Evolutionary conservation across 2,113 vertebrate species (phyloP).

Genomic region (Hemicordylus capensis): DNA sequence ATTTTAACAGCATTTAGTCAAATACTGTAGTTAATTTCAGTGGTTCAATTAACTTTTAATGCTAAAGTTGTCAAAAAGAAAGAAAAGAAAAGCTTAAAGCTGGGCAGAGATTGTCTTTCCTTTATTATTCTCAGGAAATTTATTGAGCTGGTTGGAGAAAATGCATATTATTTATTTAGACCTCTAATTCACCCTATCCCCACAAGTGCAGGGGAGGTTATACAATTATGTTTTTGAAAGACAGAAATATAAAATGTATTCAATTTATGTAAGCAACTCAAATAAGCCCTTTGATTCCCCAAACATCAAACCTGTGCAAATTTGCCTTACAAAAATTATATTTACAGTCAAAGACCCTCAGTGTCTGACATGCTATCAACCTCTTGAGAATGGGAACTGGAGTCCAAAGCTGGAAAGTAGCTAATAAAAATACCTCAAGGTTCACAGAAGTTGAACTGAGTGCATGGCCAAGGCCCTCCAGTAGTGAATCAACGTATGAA

Average conservation of each 20-base stretch:
- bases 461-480: not conserved
- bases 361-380: not conserved
- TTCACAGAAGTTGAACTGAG: not conserved
- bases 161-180: constrained; percentile 8
- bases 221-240: not conserved
- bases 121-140: constrained; percentile 42
- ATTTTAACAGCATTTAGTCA: constrained; percentile 39
- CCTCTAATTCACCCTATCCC: not conserved
- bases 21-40: too few species aligned
- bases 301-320: not conserved
- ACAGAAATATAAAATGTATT: constrained; percentile 14
- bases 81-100: constrained; percentile 46
- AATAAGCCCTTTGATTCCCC: not conserved
- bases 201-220: not conserved
- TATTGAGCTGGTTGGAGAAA: constrained; percentile 51
- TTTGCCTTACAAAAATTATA: not conserved
- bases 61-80: too few species aligned
- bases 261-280: not conserved
- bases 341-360: not conserved
- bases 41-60: constrained; percentile 53
- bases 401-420: not conserved
- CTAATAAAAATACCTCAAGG: not conserved
- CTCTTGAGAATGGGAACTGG: not conserved
- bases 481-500: not conserved
- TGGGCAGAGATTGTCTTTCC: constrained; percentile 37